A percentile compares a stretch with the other conserved stretches of the same genome.
Conservation (phyloP, 2,888 invertebrate species). For the Parnassius glacialis region DNA sequence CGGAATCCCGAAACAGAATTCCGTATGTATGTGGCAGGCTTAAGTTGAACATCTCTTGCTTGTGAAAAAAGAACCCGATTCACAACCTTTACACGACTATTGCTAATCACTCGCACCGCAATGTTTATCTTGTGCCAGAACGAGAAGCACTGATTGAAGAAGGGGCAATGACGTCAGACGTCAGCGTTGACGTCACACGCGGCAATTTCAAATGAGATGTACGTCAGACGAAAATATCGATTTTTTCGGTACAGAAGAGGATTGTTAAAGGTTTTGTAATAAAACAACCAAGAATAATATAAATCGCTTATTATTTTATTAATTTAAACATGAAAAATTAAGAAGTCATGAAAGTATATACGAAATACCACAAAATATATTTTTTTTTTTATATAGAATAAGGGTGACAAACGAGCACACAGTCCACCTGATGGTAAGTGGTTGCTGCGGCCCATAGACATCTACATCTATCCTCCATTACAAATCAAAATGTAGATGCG, state of each 20-base stretch:
- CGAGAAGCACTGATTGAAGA: conserved; percentile 42
- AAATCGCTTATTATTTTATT: background rate
- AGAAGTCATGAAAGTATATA: no score
- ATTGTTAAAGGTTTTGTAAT: conserved; percentile 16
- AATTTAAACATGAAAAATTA: background rate
- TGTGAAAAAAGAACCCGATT: conserved; percentile 68
- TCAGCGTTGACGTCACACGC: conserved; percentile 71
- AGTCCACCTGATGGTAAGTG: no score
- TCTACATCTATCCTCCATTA: no score
- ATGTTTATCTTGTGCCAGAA: conserved; percentile 49
- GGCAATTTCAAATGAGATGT: conserved; percentile 73
- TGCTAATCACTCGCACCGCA: conserved; percentile 52
- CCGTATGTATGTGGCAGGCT: no score
- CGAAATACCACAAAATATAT: no score
- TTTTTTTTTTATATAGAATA: no score
- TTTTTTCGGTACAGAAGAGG: conserved; percentile 49
- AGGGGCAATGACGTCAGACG: conserved; percentile 63
- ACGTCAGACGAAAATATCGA: conserved; percentile 69
- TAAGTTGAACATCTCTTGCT: conserved; percentile 57
- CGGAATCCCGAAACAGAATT: no score
- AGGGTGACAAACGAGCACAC: no score
- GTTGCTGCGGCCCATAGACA: no score
- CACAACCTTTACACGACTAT: conserved; percentile 66
- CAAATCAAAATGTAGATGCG: no score
- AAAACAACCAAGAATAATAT: background rate